Base-by-base conservation (phyloP, 2,113 vertebrate species). In the Formicarius rufipectus region DNA sequence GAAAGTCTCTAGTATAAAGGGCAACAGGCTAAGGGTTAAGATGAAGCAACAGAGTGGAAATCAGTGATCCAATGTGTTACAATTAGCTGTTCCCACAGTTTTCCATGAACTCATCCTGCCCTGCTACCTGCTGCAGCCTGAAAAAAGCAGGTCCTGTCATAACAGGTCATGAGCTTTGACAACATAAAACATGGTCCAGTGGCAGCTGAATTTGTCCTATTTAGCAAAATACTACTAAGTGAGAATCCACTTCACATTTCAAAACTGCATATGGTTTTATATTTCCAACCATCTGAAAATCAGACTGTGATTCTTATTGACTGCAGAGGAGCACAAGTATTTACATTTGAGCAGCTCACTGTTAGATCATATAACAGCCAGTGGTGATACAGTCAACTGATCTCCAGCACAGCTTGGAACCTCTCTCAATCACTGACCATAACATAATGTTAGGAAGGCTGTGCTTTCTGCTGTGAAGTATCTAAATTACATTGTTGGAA, bases 51-150 rank as follows among this genome's bases (percentile, higher is more conserved):
- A 39, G 14, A 14, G 27, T 44, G 20, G 45, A 22, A 73, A 17
- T 35, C 27, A 52, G 2, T 28, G 47, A 69, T 13, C 30, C 16
- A 39, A 0, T 5, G 4, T 39, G 12, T 28, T 62, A 52, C 21
- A 68, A 49, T 62, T 66, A 67, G 33, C 23, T 10, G 3, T 21
- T 39, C 4, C 25, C 30, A 12, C 22, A 47, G 9, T 71, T 59
- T 63, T 62, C 13, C n/a, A 81, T 13, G 17, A 6, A 73, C 9
- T 85, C 27, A 13, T 50, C 3, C 31, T 30, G 84, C 39, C 45
- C 18, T 88, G 31, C 8, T 93, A 85, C 37, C 27, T 44, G 40
- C 58, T 90, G 53, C 50, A 62, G 13, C 49, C 33, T 60, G 10
- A 52, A 59, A 40, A 4, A 67, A 8, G 27, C 42, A 15, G 33